phyloP scores from a whole-genome alignment of 1,140 invertebrate species.

The Apis laboriosa region DNA sequence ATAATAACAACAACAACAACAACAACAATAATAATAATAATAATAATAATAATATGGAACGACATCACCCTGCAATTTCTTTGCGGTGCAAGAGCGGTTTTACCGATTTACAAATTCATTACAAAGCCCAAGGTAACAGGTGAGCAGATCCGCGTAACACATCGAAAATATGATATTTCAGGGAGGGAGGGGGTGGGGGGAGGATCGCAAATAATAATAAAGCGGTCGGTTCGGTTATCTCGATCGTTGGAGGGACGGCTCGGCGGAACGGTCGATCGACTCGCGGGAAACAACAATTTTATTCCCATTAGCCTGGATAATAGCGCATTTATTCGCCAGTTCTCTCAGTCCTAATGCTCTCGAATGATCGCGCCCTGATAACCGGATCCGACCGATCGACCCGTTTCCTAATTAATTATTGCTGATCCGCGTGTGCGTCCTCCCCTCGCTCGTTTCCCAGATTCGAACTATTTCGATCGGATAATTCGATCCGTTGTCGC shows the following conservation, averaged over 20 bases:
- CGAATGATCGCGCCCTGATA: conserved; percentile 46
- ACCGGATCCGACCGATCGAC: conserved; percentile 39
- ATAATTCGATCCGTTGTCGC: no score
- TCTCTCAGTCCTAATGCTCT: conserved; percentile 56
- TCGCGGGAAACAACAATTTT: conserved; percentile 64
- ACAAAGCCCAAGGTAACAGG: background rate
- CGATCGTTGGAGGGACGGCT: background rate
- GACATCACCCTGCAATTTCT: background rate
- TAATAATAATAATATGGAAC: no score
- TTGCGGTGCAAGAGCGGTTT: background rate
- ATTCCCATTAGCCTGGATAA: conserved; percentile 69
- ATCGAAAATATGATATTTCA: background rate
- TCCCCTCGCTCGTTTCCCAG: conserved; percentile 9
- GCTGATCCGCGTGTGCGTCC: background rate
- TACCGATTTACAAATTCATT: background rate
- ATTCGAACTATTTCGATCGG: background rate
- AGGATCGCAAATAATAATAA: background rate
- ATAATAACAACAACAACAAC: no score
- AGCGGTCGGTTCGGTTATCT: background rate
- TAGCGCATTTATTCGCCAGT: conserved; percentile 59
- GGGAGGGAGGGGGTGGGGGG: background rate
- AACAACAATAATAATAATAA: no score
- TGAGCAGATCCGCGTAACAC: background rate
- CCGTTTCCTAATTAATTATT: conserved; percentile 63
- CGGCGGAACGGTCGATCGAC: background rate